Base-by-base conservation (phyloP, 2,797 vertebrate species). In the Lateolabrax maculatus region DNA sequence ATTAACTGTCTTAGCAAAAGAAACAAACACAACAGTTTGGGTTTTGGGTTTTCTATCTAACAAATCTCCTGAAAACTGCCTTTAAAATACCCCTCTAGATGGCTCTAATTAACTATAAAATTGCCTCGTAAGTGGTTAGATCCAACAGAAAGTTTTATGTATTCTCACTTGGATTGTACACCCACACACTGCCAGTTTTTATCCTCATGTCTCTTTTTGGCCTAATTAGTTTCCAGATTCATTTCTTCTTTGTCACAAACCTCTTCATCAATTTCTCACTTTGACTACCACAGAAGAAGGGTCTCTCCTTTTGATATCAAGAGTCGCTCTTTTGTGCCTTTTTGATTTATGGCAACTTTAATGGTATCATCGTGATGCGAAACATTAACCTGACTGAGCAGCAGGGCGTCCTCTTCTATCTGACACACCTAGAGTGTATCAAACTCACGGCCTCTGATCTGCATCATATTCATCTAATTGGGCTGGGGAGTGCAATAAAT, bases 381-480 rank as follows among this genome's bases (percentile, higher is more conserved):
- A 71, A 69, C 36, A 39, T 58, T 63, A 43, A 67, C 39, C 29
- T 23, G 41, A 44, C 61, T 52, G 27, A 55, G 68, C 53, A 44
- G 52, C 70, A 44, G 11, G 31, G 25, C 53, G 1, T 61, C 51
- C 41, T 62, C 65, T 23, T 63, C 63, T 48, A 53, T 65, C 9
- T 21, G 41, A 49, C 55, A 62, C 71, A 77, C 36, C 62, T 62
- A 36, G n/a, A 67, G n/a, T 66, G 31, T 36, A 78, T 75, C 43
- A 75, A 60, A 62, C 62, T 41, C 27, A 4, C 25, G 53, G 31
- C 56, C 39, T 83, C 31, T 78, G 67, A 77, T 83, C 63, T 82
- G 84, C 80, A 81, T 77, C 68, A 60, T 69, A 73, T 81, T 81
- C 68, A 57, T 48, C 68, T 85, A 87, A 86, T 87, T 86, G 85